Evolutionary conservation across 2,797 vertebrate species (phyloP).

Genomic region (Ptychadena robeensis): DNA sequence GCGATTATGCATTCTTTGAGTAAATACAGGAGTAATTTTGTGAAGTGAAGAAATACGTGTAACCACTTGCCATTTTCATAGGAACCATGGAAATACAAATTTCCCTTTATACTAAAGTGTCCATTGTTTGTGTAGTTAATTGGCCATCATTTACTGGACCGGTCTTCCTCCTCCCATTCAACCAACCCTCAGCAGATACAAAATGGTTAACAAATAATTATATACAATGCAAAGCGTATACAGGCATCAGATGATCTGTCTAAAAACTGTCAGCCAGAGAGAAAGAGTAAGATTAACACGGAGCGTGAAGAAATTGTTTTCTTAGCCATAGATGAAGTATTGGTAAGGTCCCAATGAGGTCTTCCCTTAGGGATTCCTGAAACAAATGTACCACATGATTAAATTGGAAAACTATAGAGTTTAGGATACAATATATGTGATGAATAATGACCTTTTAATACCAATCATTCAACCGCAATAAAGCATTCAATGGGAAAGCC

Average conservation of each 20-base stretch:
- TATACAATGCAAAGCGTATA: neutral
- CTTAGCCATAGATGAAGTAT: slow-evolving; percentile 20
- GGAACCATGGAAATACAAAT: no score
- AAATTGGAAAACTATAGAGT: slow-evolving; percentile 40
- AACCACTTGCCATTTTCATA: no score
- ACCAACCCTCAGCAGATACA: neutral
- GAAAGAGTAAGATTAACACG: slow-evolving; percentile 35
- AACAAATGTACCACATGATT: slow-evolving; percentile 27
- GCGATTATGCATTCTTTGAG: no score
- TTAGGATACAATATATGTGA: slow-evolving; percentile 42
- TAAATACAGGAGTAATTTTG: no score
- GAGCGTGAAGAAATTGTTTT: slow-evolving; percentile 47
- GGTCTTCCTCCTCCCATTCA: neutral
- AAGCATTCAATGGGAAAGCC: slow-evolving; percentile 10
- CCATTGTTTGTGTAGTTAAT: neutral
- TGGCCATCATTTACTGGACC: neutral
- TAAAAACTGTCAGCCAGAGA: slow-evolving; percentile 8
- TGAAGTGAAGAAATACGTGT: no score
- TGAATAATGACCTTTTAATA: slow-evolving; percentile 54
- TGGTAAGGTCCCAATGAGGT: slow-evolving; percentile 20
- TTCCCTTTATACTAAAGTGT: no score
- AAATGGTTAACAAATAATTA: neutral
- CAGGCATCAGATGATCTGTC: neutral
- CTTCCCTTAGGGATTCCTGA: slow-evolving; percentile 24
- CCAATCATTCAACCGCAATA: slow-evolving; percentile 45